A percentile compares a stretch with the other conserved stretches of the same genome.
phyloP scores from a whole-genome alignment of 2,888 invertebrate species.

The Glaucopsyche alexis region DNA sequence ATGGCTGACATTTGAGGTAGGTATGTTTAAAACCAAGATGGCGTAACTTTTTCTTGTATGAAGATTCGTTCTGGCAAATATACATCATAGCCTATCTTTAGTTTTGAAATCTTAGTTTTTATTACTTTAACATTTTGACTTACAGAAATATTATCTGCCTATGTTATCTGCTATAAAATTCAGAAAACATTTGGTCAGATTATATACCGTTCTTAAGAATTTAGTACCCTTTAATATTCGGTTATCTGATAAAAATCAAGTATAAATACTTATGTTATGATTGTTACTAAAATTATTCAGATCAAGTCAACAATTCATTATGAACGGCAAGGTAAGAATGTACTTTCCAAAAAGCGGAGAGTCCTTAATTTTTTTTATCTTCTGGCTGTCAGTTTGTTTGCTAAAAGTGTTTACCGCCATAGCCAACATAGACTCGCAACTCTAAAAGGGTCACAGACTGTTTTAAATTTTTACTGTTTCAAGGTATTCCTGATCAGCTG shows the following conservation, averaged over 20 bases:
- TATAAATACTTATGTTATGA: conserved; percentile 5
- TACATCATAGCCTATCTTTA: too few species aligned
- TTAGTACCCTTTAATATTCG: not conserved
- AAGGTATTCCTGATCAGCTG: not conserved
- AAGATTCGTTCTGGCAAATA: too few species aligned
- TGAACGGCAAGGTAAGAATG: conserved; percentile 6
- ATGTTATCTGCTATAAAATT: not conserved
- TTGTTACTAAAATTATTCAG: not conserved
- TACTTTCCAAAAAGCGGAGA: too few species aligned
- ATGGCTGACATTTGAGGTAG: too few species aligned
- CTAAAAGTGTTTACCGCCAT: too few species aligned
- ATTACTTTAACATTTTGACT: not conserved
- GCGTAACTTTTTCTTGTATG: too few species aligned
- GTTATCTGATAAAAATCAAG: not conserved
- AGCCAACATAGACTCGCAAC: too few species aligned
- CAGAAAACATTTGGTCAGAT: not conserved
- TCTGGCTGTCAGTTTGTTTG: too few species aligned
- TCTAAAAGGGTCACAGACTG: too few species aligned
- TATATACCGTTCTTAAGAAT: not conserved
- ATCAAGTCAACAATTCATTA: not conserved
- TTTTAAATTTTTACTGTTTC: not conserved
- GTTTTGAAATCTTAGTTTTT: too few species aligned
- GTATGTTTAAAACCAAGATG: too few species aligned
- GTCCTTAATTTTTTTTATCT: too few species aligned
- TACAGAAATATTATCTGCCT: not conserved